Evolutionary conservation across 35 echinoderm and acorn worm species (phyloP).

Genomic region (Amphiura filiformis): DNA sequence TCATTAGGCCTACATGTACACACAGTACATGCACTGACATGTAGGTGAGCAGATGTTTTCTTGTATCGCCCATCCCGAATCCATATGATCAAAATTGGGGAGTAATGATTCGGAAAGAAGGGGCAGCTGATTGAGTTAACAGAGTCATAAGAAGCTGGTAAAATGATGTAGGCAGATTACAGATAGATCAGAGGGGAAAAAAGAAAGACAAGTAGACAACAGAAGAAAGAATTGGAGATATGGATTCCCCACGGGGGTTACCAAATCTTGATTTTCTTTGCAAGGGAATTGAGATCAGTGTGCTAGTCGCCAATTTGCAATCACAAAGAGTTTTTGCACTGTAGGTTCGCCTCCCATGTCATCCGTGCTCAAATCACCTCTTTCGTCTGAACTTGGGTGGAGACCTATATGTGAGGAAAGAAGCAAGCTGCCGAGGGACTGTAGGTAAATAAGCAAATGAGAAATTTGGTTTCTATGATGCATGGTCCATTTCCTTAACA

Average conservation of each 20-base stretch:
- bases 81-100: background rate
- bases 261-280: background rate
- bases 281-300: background rate
- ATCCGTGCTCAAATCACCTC: too few species aligned
- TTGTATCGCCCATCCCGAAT: background rate
- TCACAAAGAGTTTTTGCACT: background rate
- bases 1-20: too few species aligned
- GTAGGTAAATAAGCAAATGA: background rate
- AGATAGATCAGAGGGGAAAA: background rate
- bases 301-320: background rate
- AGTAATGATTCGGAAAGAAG: conserved; percentile 4
- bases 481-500: conserved; percentile 1
- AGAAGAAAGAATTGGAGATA: background rate
- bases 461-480: background rate
- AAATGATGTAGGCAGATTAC: background rate
- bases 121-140: background rate
- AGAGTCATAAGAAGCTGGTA: background rate
- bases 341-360: background rate
- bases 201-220: background rate
- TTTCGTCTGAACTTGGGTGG: too few species aligned
- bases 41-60: too few species aligned
- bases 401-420: background rate
- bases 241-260: background rate
- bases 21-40: too few species aligned
- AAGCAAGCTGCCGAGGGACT: background rate